phyloP scores from a whole-genome alignment of 2,113 vertebrate species.

The Mirza zaza region DNA sequence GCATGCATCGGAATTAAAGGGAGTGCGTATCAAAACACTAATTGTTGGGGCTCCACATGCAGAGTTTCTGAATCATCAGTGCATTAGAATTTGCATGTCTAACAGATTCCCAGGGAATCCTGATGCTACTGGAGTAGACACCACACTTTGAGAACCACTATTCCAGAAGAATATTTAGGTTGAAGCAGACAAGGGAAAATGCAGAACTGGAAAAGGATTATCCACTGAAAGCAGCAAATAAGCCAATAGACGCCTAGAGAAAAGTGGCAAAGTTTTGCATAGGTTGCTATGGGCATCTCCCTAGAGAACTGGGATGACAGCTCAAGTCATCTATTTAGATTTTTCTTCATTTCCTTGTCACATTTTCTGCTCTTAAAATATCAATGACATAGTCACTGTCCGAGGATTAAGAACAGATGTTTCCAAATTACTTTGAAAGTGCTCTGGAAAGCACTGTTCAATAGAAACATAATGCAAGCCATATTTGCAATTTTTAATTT shows the following conservation, averaged over 20 bases:
- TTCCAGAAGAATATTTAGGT: background rate
- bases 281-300: background rate
- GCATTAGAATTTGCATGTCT: background rate
- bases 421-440: slow-evolving; percentile 29
- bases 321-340: background rate
- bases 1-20: background rate
- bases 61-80: background rate
- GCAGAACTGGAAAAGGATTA: background rate
- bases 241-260: background rate
- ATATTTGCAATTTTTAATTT: background rate
- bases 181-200: background rate
- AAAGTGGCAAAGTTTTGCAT: background rate
- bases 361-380: slow-evolving; percentile 18
- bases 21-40: background rate
- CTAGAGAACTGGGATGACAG: background rate
- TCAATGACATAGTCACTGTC: background rate
- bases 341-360: background rate
- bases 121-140: background rate
- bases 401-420: slow-evolving; percentile 12
- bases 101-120: background rate
- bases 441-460: background rate
- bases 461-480: background rate
- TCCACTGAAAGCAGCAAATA: background rate
- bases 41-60: background rate
- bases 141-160: background rate